phyloP scores from a whole-genome alignment of 2,113 vertebrate species.

The Perca flavescens region DNA sequence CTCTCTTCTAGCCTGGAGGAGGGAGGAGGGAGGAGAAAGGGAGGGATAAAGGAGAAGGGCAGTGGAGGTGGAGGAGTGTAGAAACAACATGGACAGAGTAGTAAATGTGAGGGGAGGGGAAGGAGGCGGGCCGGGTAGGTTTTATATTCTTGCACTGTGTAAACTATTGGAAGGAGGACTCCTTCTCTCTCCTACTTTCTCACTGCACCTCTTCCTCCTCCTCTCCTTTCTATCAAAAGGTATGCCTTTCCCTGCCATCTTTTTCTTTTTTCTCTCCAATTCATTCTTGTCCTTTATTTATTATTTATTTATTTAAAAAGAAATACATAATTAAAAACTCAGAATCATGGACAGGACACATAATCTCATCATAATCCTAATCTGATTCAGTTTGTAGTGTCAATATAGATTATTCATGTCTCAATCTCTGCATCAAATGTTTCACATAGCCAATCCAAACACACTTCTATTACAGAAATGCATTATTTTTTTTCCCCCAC shows the following conservation, averaged over 20 bases:
- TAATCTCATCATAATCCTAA: background rate
- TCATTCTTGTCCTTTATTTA: background rate
- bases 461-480: background rate
- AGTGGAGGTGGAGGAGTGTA: slow-evolving; percentile 38
- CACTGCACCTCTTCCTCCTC: slow-evolving; percentile 12
- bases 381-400: background rate
- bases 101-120: slow-evolving; percentile 59
- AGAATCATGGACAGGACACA: background rate
- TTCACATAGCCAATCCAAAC: background rate
- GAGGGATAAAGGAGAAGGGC: slow-evolving; percentile 63
- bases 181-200: slow-evolving; percentile 8
- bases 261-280: background rate
- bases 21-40: slow-evolving; percentile 76
- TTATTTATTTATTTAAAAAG: background rate
- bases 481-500: background rate
- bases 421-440: background rate
- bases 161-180: slow-evolving; percentile 54
- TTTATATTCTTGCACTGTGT: slow-evolving; percentile 55
- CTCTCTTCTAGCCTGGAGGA: slow-evolving; percentile 63
- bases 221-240: background rate
- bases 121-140: slow-evolving; percentile 25
- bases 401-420: background rate
- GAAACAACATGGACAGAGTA: slow-evolving; percentile 55
- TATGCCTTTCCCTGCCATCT: background rate
- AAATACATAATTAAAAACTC: background rate